Base-by-base conservation (phyloP, 2,888 invertebrate genomes). In the Macrosiphum euphorbiae region DNA sequence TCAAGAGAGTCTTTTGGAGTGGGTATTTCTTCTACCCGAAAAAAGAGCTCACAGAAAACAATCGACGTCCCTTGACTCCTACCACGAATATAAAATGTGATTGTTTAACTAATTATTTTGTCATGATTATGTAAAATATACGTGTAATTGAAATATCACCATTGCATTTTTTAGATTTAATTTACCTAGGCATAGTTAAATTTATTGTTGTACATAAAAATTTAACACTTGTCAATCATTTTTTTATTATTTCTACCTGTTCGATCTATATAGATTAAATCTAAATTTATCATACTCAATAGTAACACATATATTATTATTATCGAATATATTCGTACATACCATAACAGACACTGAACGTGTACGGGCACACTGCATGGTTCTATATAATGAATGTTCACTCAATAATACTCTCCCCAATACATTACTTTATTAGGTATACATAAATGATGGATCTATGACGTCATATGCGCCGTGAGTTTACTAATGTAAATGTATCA, bases 371-470 rank as follows among this genome's bases (percentile, higher is more conserved):
- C 20, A 35, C 35, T 20, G 8, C 7, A 52, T 3, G 5, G 8
- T 78, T 78, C 35, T 35, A 35, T 78, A 24, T 7, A 78, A 78
- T 35, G 78, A 78, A 35, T 35, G 78, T 78, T 78, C 78, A 24
- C 8, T 35, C 78, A 78, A 78, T 78, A 78, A 78, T 78, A 35
- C 78, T 78, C 78, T 78, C 35, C 20, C 35, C 20, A 41, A 78
- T 78, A 35, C 78, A 35, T 78, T 35, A 78, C 35, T 78, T 78
- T 78, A 78, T 78, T 35, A 35, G 67, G 35, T 35, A 8, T 67
- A 78, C 78, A 78, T 35, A 41, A 78, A 78, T 78, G 78, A 78
- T 78, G 78, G 78, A 78, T 78, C 78, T 78, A 78, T 78, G 35
- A 78, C 20, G 35, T 78, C 35, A 20, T 8, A 78, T 20, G 35